A percentile compares a stretch with the other conserved stretches of the same genome.
phyloP scores from a whole-genome alignment of 2,797 vertebrate genomes.

The Hyperoplus lanceolatus region DNA sequence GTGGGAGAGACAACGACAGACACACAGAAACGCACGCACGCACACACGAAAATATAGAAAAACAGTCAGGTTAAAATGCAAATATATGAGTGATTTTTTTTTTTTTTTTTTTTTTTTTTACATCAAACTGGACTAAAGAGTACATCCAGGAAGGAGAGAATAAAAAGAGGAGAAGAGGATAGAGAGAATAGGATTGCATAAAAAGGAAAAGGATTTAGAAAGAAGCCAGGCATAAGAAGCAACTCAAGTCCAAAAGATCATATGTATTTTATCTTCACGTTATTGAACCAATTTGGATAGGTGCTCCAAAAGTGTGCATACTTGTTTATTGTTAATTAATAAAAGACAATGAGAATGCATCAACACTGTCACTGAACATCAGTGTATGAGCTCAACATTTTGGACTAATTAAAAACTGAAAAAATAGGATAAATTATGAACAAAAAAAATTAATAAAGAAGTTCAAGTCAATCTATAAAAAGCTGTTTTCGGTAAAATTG shows the following conservation, averaged over 20 bases:
- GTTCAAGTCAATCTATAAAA: background rate
- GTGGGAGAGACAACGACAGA: constrained; percentile 64
- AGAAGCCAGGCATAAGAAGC: background rate
- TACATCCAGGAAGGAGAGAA: constrained; percentile 8
- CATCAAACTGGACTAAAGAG: constrained; percentile 3
- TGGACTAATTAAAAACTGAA: background rate
- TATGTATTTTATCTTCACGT: background rate
- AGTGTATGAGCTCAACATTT: background rate
- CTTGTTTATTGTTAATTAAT: background rate
- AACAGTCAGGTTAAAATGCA: background rate
- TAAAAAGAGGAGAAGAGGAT: background rate
- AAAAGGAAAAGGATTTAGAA: background rate
- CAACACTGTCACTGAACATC: background rate
- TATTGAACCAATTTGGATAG: background rate
- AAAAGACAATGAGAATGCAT: background rate
- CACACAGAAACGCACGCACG: background rate
- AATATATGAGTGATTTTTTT: too few species aligned
- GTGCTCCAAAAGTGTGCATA: too few species aligned
- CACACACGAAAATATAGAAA: background rate
- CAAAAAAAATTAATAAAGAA: background rate
- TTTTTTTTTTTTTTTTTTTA: background rate
- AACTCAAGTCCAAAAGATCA: constrained; percentile 35
- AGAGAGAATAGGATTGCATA: background rate
- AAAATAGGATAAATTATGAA: background rate
- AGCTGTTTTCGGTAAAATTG: background rate